Evolutionary conservation across 2,888 invertebrate genomes (phyloP).

Genomic region (Liopterus haemorrhoidalis): DNA sequence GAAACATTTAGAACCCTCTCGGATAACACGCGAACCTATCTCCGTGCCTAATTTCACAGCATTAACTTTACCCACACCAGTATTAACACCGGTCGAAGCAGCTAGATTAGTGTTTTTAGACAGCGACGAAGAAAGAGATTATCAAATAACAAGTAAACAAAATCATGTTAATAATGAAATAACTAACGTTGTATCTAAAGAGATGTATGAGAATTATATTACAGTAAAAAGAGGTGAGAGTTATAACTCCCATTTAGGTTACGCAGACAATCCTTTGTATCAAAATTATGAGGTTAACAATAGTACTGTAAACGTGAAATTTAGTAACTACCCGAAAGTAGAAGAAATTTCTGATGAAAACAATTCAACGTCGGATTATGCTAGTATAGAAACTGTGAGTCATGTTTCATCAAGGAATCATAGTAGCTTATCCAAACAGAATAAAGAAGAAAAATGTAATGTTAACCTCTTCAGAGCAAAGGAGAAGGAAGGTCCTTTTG

Average conservation of each 20-base stretch:
- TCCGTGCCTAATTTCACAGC: constrained; percentile 70
- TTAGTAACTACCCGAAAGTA: constrained; percentile 50
- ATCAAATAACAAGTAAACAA: constrained; percentile 30
- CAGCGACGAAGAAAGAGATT: constrained; percentile 57
- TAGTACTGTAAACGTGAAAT: constrained; percentile 56
- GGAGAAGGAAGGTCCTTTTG: constrained; percentile 49
- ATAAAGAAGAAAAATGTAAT: constrained; percentile 41
- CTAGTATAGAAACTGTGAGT: constrained; percentile 64
- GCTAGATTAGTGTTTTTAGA: constrained; percentile 64
- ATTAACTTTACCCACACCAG: constrained; percentile 58
- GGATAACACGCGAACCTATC: constrained; percentile 60
- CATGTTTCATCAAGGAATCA: constrained; percentile 49
- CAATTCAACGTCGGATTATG: constrained; percentile 68
- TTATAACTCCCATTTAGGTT: constrained; percentile 51
- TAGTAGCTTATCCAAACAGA: constrained; percentile 41
- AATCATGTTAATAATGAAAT: constrained; percentile 27
- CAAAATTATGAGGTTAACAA: constrained; percentile 54
- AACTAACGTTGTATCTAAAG: constrained; percentile 32
- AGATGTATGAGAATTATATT: constrained; percentile 52
- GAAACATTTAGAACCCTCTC: constrained; percentile 42
- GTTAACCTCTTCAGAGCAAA: constrained; percentile 30
- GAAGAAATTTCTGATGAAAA: constrained; percentile 53
- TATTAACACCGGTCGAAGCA: constrained; percentile 62
- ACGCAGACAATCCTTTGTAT: constrained; percentile 47
- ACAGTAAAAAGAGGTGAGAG: constrained; percentile 50